Evolutionary conservation across 2,113 vertebrate genomes (phyloP).

Genomic region (Stomatorhinus ivindoensis): DNA sequence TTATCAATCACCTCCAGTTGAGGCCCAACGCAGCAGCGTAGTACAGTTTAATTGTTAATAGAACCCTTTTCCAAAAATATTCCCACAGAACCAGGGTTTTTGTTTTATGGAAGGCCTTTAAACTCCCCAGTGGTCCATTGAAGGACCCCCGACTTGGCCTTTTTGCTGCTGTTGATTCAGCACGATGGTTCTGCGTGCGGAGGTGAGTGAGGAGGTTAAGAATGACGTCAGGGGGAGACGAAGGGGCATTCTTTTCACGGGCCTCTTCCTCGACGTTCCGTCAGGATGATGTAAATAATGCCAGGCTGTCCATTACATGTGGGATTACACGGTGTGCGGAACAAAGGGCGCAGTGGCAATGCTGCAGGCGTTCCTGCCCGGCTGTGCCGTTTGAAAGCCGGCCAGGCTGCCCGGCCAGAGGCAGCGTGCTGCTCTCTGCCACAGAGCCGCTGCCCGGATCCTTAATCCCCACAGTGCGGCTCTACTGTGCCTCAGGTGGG

Average conservation of each 20-base stretch:
- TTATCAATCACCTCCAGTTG: neutral
- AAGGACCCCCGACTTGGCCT: neutral
- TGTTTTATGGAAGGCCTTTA: neutral
- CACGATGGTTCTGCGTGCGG: neutral
- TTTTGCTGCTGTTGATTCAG: neutral
- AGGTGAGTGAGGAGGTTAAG: neutral
- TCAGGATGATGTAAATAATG: slow-evolving; percentile 4
- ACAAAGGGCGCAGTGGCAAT: neutral
- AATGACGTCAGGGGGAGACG: neutral
- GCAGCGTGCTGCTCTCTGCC: slow-evolving; percentile 5
- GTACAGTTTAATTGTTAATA: neutral
- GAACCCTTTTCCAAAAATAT: neutral
- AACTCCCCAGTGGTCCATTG: neutral
- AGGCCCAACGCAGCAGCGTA: neutral
- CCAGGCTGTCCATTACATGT: neutral
- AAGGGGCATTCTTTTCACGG: neutral
- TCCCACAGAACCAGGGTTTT: neutral
- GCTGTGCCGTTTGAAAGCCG: neutral
- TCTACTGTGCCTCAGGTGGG: neutral
- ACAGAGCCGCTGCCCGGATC: neutral
- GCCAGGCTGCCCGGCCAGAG: neutral
- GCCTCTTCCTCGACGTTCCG: too few species aligned
- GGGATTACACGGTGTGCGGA: neutral
- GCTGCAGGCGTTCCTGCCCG: neutral
- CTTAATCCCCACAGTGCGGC: slow-evolving; percentile 15